Conservation (phyloP, 2,113 vertebrate species). For the Mustela lutreola region DNA sequence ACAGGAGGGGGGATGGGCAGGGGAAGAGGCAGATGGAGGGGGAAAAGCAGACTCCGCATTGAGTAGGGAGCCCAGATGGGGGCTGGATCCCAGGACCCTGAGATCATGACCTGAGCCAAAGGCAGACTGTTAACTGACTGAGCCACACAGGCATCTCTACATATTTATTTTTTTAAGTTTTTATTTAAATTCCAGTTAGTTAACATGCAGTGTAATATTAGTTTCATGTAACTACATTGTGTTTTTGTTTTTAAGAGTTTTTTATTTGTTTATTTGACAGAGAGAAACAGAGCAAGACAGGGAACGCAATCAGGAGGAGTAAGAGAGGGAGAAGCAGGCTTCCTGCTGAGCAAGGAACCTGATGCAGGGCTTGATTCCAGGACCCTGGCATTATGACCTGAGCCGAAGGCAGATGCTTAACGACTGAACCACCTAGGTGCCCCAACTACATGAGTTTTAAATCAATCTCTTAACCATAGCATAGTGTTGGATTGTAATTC, state of each 20-base stretch:
- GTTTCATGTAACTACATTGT: not conserved
- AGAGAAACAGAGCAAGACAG: no score
- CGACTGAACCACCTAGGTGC: no score
- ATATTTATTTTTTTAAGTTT: not conserved
- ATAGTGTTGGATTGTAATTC: not conserved
- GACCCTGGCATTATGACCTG: no score
- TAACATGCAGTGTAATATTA: not conserved
- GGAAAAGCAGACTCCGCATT: not conserved
- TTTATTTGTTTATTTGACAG: no score
- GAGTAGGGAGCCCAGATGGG: not conserved
- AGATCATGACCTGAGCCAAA: not conserved
- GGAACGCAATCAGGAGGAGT: no score
- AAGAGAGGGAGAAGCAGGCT: no score
- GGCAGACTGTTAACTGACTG: not conserved
- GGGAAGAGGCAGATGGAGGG: not conserved
- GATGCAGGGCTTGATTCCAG: no score
- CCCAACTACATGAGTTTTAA: not conserved
- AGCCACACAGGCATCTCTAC: not conserved
- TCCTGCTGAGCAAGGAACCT: no score
- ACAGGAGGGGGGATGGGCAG: fast-evolving
- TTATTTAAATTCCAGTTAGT: not conserved
- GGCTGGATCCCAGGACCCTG: not conserved
- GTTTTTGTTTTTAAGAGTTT: no score
- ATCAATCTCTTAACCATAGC: not conserved
- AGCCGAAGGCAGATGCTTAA: no score